Evolutionary conservation across 1,140 invertebrate species (phyloP).

Genomic region (Bombus fervidus): DNA sequence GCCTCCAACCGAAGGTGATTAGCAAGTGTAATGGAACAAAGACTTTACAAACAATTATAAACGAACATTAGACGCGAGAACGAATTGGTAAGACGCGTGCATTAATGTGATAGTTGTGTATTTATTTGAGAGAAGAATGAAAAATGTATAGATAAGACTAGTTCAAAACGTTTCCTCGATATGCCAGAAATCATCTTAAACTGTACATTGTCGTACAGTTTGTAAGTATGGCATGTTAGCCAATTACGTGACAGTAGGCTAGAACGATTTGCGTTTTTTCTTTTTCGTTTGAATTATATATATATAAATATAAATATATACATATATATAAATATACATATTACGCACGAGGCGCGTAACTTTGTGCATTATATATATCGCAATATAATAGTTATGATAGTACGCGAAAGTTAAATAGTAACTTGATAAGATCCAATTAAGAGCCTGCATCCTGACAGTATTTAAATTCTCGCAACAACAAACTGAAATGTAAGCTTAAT

Average conservation of each 20-base stretch:
- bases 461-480: background rate
- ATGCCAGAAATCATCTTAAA: constrained; percentile 36
- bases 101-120: constrained; percentile 75
- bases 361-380: constrained; percentile 28
- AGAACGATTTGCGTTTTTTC: constrained; percentile 35
- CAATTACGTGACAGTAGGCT: constrained; percentile 44
- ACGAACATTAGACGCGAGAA: constrained; percentile 20
- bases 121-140: constrained; percentile 73
- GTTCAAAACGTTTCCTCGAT: constrained; percentile 41
- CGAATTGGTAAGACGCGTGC: constrained; percentile 53
- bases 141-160: constrained; percentile 53
- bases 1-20: background rate
- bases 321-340: constrained; percentile 20
- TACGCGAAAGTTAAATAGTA: constrained; percentile 20
- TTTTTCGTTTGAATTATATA: constrained; percentile 42
- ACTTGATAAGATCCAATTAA: constrained; percentile 49
- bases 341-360: constrained; percentile 13
- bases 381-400: constrained; percentile 34
- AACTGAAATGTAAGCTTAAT: background rate
- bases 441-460: constrained; percentile 45
- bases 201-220: constrained; percentile 69
- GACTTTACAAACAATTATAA: constrained; percentile 18
- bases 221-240: constrained; percentile 65
- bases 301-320: constrained; percentile 27
- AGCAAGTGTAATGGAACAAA: background rate